Conservation (phyloP, 2,113 vertebrate genomes). For the Genyomyrus donnyi region DNA sequence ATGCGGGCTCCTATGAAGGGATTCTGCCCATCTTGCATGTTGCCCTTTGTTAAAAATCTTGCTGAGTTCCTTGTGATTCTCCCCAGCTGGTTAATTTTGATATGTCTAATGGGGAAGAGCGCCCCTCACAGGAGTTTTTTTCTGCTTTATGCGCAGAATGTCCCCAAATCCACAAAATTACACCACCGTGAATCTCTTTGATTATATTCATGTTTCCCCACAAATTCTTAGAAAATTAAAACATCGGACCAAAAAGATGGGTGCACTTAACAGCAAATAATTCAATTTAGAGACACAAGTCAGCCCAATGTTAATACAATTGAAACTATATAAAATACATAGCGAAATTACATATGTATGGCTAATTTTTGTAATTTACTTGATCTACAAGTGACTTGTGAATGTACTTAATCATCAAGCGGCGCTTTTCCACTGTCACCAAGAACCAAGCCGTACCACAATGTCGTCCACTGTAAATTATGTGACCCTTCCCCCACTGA, state of each 20-base stretch:
- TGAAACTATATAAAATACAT: neutral
- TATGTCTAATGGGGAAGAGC: neutral
- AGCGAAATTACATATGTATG: neutral
- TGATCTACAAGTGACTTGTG: neutral
- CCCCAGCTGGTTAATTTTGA: constrained; percentile 17
- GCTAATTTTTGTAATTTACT: neutral
- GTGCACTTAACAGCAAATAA: neutral
- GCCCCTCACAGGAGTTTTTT: neutral
- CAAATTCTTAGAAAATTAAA: neutral
- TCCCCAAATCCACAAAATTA: neutral
- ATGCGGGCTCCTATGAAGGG: neutral
- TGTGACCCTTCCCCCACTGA: neutral
- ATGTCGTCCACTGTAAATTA: neutral
- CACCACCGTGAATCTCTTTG: neutral
- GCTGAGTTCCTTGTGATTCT: constrained; percentile 14
- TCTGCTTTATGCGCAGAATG: constrained; percentile 9
- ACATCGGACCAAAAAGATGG: neutral
- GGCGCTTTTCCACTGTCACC: neutral
- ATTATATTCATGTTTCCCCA: neutral
- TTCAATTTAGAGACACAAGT: neutral
- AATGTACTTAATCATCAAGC: neutral
- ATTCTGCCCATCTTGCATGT: constrained; percentile 15
- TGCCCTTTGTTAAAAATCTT: constrained; percentile 15
- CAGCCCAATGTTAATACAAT: neutral
- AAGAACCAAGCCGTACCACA: no score